Evolutionary conservation across 1,140 invertebrate genomes (phyloP).

Genomic region (Leptestheria dahalacensis): DNA sequence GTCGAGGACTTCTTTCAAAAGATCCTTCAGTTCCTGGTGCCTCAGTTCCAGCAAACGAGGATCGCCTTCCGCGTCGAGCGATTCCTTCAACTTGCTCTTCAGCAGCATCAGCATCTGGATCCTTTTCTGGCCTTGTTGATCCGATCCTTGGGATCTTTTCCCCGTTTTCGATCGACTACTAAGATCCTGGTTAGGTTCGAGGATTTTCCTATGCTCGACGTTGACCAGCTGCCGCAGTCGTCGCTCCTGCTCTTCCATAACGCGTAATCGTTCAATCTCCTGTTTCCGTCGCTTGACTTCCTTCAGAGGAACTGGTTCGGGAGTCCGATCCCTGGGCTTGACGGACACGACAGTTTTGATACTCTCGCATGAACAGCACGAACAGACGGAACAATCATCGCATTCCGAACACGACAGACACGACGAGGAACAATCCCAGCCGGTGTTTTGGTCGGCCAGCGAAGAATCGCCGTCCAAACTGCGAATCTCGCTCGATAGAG

Average conservation of each 20-base stretch:
- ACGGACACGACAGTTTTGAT: neutral
- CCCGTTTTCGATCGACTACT: neutral
- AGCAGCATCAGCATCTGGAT: conserved; percentile 4
- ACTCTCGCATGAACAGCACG: conserved; percentile 13
- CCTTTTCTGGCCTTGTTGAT: conserved; percentile 5
- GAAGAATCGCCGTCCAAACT: neutral
- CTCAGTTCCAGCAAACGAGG: conserved; percentile 12
- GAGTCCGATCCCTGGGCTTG: neutral
- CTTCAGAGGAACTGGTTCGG: conserved; percentile 16
- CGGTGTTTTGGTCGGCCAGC: neutral
- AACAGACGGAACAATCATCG: conserved; percentile 15
- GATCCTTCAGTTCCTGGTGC: conserved; percentile 16
- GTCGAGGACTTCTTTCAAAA: conserved; percentile 17
- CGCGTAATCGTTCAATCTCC: conserved; percentile 9
- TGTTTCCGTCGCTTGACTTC: conserved; percentile 11
- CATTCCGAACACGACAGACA: neutral
- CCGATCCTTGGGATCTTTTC: neutral
- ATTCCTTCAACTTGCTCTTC: conserved; percentile 4
- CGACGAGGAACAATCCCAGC: neutral
- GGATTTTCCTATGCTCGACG: neutral
- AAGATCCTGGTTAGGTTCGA: neutral
- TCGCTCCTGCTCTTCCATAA: conserved; percentile 12
- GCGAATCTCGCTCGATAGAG: neutral
- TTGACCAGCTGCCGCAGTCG: conserved; percentile 7
- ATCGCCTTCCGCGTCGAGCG: conserved; percentile 9